Evolutionary conservation across 2,797 vertebrate species (phyloP).

Genomic region (Rhinogobio ventralis): DNA sequence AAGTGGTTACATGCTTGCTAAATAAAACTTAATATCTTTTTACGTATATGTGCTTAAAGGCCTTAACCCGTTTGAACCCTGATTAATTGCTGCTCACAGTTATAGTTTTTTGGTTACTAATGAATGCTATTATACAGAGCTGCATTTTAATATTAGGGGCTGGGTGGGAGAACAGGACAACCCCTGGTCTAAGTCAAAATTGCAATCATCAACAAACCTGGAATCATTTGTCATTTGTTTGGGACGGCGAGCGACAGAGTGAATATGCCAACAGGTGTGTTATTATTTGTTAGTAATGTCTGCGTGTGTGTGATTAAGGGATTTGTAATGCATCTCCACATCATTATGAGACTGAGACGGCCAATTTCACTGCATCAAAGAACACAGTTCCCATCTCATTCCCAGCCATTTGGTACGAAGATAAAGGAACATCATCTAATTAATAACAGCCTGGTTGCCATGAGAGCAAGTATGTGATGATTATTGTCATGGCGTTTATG

Average conservation of each 20-base stretch:
- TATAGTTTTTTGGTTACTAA: too few species aligned
- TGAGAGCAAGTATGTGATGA: conserved; percentile 68
- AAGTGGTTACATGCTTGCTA: too few species aligned
- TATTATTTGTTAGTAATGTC: not conserved
- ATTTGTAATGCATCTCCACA: not conserved
- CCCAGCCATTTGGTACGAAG: conserved; percentile 51
- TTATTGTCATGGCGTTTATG: conserved; percentile 55
- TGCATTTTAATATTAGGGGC: not conserved
- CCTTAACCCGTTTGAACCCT: too few species aligned
- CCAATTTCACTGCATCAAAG: conserved; percentile 22
- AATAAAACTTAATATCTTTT: too few species aligned
- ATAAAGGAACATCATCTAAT: conserved; percentile 64
- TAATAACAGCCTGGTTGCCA: conserved; percentile 70
- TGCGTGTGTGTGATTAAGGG: not conserved
- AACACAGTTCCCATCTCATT: conserved; percentile 16
- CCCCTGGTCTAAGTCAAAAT: not conserved
- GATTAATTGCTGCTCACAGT: too few species aligned
- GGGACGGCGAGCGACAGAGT: not conserved
- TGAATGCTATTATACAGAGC: not conserved
- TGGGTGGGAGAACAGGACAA: not conserved
- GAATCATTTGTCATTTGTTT: not conserved
- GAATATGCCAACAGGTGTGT: conserved; percentile 1
- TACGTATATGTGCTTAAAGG: too few species aligned
- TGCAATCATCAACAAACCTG: not conserved
- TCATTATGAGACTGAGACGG: not conserved